Percentiles rank a stretch among this genome's conserved stretches.
Evolutionary conservation across 2,888 invertebrate genomes (phyloP).

Genomic region (Xylocampa areola): DNA sequence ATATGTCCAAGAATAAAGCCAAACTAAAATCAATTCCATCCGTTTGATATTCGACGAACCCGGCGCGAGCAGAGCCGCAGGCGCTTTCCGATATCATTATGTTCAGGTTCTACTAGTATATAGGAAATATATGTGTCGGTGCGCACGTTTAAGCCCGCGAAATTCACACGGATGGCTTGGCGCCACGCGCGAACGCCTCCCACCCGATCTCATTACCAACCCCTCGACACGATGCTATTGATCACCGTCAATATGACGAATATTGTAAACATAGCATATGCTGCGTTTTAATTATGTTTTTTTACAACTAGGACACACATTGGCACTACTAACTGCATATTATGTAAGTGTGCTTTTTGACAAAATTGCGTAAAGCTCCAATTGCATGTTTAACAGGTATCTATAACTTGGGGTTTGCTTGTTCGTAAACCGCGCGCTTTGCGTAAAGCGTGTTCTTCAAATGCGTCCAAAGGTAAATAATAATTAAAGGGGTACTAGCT

Average conservation of each 20-base stretch:
- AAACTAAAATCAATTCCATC: conserved; percentile 35
- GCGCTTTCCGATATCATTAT: conserved; percentile 55
- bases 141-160: conserved; percentile 73
- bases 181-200: conserved; percentile 83
- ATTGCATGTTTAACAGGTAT: too few species aligned
- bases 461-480: too few species aligned
- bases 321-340: too few species aligned
- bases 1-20: conserved; percentile 41
- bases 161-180: conserved; percentile 83
- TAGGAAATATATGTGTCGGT: conserved; percentile 60
- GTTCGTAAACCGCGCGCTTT: too few species aligned
- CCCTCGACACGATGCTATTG: conserved; percentile 75
- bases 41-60: conserved; percentile 39
- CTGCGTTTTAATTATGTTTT: conserved; percentile 53
- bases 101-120: conserved; percentile 39
- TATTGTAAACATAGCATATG: conserved; percentile 64
- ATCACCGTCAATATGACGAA: conserved; percentile 76
- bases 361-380: too few species aligned
- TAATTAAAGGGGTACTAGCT: too few species aligned
- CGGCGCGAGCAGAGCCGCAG: conserved; percentile 33
- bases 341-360: too few species aligned
- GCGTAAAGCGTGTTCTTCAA: too few species aligned
- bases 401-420: too few species aligned
- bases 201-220: conserved; percentile 80
- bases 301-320: too few species aligned